Conservation (phyloP, 2,888 invertebrate species). For the Sesamia inferens region DNA sequence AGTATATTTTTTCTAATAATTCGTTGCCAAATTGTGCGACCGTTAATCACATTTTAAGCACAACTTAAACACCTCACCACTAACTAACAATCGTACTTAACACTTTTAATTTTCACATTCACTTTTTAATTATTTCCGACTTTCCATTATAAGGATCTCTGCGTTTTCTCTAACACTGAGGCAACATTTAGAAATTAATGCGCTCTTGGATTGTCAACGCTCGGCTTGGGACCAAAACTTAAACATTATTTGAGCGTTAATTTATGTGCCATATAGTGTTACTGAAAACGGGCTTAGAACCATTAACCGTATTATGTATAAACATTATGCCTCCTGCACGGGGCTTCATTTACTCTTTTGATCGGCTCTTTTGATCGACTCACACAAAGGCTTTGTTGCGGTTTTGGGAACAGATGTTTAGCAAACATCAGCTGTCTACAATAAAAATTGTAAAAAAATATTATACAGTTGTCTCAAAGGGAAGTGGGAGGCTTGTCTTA, state of each 20-base stretch:
- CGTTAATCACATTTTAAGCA: not conserved
- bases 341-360: not conserved
- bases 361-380: too few species aligned
- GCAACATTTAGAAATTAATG: not conserved
- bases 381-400: conserved; percentile 16
- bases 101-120: conserved; percentile 50
- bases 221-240: not conserved
- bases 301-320: not conserved
- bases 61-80: conserved; percentile 9
- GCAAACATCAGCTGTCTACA: conserved; percentile 10
- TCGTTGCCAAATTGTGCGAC: not conserved
- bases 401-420: conserved; percentile 21
- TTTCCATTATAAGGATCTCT: conserved; percentile 19
- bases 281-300: not conserved
- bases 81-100: conserved; percentile 19
- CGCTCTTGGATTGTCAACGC: not conserved
- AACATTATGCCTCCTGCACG: conserved; percentile 7
- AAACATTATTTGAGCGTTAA: not conserved
- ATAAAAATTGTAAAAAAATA: not conserved
- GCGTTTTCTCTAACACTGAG: not conserved
- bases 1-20: not conserved
- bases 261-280: not conserved
- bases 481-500: not conserved
- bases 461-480: not conserved
- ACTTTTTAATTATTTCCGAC: conserved; percentile 51